phyloP scores from a whole-genome alignment of 2,797 vertebrate genomes.

The Neomorphus geoffroyi region DNA sequence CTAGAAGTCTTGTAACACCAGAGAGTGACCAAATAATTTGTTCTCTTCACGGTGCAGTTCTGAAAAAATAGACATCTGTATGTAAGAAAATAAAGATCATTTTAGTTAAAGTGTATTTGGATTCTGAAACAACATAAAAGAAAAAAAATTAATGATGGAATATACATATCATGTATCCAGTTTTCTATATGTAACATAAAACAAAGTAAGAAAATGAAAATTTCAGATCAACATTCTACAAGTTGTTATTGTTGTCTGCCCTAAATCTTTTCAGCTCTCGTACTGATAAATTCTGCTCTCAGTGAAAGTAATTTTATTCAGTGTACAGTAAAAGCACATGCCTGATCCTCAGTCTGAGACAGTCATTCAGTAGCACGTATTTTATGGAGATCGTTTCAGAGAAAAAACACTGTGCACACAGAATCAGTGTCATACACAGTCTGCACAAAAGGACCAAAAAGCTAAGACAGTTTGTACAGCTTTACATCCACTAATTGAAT shows the following conservation, averaged over 20 bases:
- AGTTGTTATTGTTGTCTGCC: neutral
- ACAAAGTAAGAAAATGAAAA: neutral
- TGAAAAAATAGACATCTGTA: neutral
- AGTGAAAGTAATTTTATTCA: neutral
- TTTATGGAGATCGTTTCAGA: neutral
- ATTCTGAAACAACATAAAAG: conserved; percentile 9
- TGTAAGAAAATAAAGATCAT: neutral
- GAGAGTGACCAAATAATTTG: neutral
- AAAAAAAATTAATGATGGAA: neutral
- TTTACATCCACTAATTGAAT: neutral
- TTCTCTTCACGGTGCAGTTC: neutral
- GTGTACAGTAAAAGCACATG: neutral
- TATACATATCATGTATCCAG: neutral
- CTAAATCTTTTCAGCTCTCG: neutral
- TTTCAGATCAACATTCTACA: neutral
- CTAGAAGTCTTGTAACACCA: neutral
- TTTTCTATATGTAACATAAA: neutral
- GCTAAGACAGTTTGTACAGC: neutral
- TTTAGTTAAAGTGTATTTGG: neutral
- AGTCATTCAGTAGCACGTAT: neutral
- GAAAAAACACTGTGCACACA: neutral
- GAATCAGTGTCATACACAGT: neutral
- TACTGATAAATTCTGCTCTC: neutral
- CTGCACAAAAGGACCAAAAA: neutral
- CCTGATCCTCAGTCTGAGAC: neutral